Conservation (phyloP, 2,113 vertebrate genomes). For the Isichthys henryi region DNA sequence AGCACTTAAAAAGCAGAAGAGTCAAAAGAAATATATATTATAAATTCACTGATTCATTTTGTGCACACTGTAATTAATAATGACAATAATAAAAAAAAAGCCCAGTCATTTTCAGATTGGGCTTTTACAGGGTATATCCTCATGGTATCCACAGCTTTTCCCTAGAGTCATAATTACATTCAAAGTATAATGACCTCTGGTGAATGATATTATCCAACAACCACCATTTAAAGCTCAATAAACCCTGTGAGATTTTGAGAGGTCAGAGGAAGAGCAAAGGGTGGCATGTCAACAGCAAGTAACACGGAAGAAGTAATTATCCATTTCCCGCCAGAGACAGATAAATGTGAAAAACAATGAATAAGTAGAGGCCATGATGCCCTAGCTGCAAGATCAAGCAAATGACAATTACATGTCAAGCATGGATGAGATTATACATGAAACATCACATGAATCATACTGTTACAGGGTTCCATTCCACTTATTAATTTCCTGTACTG, state of each 20-base stretch:
- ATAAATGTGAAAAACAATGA: not conserved
- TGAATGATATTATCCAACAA: not conserved
- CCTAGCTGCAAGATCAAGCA: not conserved
- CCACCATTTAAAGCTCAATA: not conserved
- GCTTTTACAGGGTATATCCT: not conserved
- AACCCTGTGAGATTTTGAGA: not conserved
- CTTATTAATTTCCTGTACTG: not conserved
- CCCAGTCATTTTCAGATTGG: not conserved
- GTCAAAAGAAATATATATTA: not conserved
- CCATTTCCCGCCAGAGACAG: not conserved
- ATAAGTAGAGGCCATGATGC: not conserved
- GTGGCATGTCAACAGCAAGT: not conserved
- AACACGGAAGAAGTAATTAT: not conserved
- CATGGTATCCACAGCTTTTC: not conserved
- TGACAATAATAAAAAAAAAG: not conserved
- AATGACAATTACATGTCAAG: slow-evolving; percentile 2
- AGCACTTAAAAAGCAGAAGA: not conserved
- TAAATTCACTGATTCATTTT: not conserved
- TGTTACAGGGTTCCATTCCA: no score
- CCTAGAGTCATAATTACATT: not conserved
- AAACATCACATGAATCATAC: not conserved
- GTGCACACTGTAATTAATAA: not conserved
- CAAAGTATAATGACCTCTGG: not conserved
- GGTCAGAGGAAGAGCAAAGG: not conserved
- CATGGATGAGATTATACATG: not conserved